Base-by-base conservation (phyloP, 2,888 invertebrate genomes). In the Chalcis sispes region DNA sequence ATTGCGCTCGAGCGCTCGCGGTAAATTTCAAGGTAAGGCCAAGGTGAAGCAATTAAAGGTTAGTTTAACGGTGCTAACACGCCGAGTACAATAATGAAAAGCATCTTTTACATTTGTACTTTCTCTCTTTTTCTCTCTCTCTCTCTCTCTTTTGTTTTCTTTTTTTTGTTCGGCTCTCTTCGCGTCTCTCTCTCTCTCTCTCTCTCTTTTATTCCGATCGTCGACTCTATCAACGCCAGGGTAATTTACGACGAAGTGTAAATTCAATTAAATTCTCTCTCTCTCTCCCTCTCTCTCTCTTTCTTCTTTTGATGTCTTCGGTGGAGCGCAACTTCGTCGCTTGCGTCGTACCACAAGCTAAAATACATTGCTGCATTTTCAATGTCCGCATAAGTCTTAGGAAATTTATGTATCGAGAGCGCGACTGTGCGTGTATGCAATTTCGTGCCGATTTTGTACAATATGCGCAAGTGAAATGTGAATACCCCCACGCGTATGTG, bases 61-160 rank as follows among this genome's bases (percentile, higher is more conserved):
- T 85, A 85, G 86, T 84, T 86, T 85, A 86, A 85, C 86, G 85
- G 86, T 84, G 86, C 85, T 85, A 87, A 85, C 83, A 82, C 85
- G 23, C 59, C 23, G 5, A 8, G 7, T 36, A 27, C 42, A 25
- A 54, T 54, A 62, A 42, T 23, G 67, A 46, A 56, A 59, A 46
- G 54, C 23, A 29, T 59, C 32, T 50, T 29, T 13, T 25, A 7
- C 10, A 7, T 36, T 36, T 36, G 4, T 7, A 7, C 10, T 7
- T 36, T 4, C 4, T 36, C 10, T 7, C 10, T 36, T 7, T 10
- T 4, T 36, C 10, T 36, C n/a, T 18, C 3, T 2, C 50, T 29
- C 20, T 13, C 20, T 48, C 36, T 25, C 25, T 27, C 64, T 20
- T n/a, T 7, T 25, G 1, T 23, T 18, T 23, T n/a, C n/a, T 25